Evolutionary conservation across 2,797 vertebrate species (phyloP).

Genomic region (Clamator glandarius): DNA sequence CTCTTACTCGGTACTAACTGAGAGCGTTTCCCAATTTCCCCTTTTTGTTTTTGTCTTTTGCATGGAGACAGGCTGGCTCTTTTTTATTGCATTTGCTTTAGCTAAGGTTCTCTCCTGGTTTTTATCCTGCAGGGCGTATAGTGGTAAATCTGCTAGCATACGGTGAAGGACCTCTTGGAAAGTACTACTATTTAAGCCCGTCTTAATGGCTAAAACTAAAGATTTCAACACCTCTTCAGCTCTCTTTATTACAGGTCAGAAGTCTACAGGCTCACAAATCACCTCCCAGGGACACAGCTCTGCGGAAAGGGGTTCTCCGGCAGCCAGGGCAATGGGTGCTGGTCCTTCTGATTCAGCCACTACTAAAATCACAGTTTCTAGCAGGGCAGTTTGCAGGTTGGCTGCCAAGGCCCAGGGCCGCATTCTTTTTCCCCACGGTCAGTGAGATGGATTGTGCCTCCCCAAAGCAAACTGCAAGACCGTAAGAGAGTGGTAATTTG

Average conservation of each 20-base stretch:
- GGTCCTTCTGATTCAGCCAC: not conserved
- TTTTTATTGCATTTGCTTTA: not conserved
- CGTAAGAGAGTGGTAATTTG: not conserved
- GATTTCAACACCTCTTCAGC: not conserved
- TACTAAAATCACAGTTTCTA: not conserved
- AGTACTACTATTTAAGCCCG: not conserved
- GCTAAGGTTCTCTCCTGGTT: not conserved
- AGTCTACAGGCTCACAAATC: not conserved
- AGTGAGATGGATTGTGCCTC: not conserved
- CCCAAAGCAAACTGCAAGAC: not conserved
- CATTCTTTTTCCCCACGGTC: rapidly evolving
- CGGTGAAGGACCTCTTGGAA: not conserved
- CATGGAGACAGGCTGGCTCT: not conserved
- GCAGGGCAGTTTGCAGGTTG: not conserved
- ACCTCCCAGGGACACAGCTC: not conserved
- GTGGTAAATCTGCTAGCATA: not conserved
- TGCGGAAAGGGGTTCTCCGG: not conserved
- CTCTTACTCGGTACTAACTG: not conserved
- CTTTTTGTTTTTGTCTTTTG: not conserved
- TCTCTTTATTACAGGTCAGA: not conserved
- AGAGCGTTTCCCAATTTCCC: not conserved
- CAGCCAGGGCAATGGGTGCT: not conserved
- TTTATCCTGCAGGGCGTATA: not conserved
- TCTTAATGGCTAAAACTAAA: not conserved
- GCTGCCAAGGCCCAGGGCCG: not conserved